Conservation (phyloP, 1,140 invertebrate species). For the Drosophila lacertosa region DNA sequence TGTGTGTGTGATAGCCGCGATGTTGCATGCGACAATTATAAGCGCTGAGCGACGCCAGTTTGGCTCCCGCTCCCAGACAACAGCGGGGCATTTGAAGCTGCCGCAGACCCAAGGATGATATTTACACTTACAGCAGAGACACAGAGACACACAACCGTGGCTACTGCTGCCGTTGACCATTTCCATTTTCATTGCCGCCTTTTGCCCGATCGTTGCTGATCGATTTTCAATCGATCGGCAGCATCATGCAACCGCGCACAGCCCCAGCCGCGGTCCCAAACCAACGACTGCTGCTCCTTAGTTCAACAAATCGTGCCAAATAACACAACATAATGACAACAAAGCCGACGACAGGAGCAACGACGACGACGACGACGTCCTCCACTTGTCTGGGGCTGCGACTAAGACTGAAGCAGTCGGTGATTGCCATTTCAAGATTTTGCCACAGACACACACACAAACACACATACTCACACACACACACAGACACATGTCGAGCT, state of each 20-base stretch:
- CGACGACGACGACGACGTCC: conserved; percentile 44
- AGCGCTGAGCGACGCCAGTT: conserved; percentile 66
- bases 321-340: conserved; percentile 82
- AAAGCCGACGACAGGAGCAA: conserved; percentile 71
- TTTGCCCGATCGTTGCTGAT: conserved; percentile 66
- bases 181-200: conserved; percentile 53
- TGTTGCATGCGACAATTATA: conserved; percentile 82
- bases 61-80: conserved; percentile 58
- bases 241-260: conserved; percentile 83
- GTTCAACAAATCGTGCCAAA: conserved; percentile 83
- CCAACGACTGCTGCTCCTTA: conserved; percentile 46
- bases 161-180: conserved; percentile 44
- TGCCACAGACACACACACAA: conserved; percentile 28
- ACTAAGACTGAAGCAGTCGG: conserved; percentile 49
- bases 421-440: conserved; percentile 82
- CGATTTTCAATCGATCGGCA: conserved; percentile 81
- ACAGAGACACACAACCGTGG: conserved; percentile 3
- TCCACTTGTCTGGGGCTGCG: conserved; percentile 55
- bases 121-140: conserved; percentile 34
- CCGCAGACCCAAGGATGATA: conserved; percentile 25
- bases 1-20: conserved; percentile 61
- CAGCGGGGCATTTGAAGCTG: conserved; percentile 38
- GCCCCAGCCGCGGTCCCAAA: conserved; percentile 30
- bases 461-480: conserved; percentile 26
- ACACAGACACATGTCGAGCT: conserved; percentile 16